Evolutionary conservation across 1,140 invertebrate genomes (phyloP), one percentile per base, ranked within the genome.

Genomic region (Drosophila teissieri): DNA sequence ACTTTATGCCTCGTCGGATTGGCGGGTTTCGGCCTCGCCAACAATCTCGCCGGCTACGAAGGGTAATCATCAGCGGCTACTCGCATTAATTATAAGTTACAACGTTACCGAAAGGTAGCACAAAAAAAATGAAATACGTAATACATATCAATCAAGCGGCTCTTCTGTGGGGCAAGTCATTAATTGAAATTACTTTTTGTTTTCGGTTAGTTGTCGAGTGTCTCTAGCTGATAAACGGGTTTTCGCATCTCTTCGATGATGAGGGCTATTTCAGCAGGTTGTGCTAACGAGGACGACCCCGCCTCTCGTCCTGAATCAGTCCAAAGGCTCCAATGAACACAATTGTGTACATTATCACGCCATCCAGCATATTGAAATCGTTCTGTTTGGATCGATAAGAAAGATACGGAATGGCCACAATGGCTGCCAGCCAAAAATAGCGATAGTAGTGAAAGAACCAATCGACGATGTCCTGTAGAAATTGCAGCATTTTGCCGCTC

Each of bases 11-110:
- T 85, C 63, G 15, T 80, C 73, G 48, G 49, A 12, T 54, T 88
- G 63, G 57, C 67, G 56, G 67, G 48, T 67, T 48, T 46, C 37
- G 58, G 70, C 60, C 67, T 57, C 46, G 77, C 52, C 40, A 88
- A 84, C 80, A 88, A 88, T 65, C 68, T 88, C 61, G 84, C 84
- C 61, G 84, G 84, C 84, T 88, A 88, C 54, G 84, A 84, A 60
- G 84, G 84, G 84, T 88, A 88, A 89, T 74, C 68, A 82, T 70
- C 73, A 72, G 55, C 52, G 39, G n/a, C 24, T 49, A 61, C 40
- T 31, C 65, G 51, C 49, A 63, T 78, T 78, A 82, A 70, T 73
- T 81, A 73, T 46, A 65, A 63, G 48, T 55, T 40, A 45, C 56
- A 78, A 11, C 17, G 31, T 37, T 36, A 44, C 54, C 60, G 14